Percentiles rank a stretch among this genome's conserved stretches.
These are phyloP conservation scores for Pachymerium ferrugineum DNA, from an alignment of 2,888 invertebrate species.

Conservation along the genomic window DNA sequence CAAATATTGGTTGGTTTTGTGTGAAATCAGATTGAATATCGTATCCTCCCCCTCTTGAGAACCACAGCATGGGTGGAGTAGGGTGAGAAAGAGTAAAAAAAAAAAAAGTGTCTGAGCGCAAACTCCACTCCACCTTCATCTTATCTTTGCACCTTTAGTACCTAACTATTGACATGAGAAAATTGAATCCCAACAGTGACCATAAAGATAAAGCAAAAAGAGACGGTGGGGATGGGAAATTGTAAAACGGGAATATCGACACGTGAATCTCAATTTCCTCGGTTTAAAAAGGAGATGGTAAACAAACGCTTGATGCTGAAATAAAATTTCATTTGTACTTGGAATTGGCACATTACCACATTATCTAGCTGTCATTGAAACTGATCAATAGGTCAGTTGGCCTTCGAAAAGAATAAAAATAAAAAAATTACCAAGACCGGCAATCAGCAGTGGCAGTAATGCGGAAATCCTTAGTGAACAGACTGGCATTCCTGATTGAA, in stretches of 20 bases:
- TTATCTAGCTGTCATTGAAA: background rate
- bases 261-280: too few relatives aligned
- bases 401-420: slow-evolving; percentile 7
- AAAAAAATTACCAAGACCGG: background rate
- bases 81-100: background rate
- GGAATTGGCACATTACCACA: slow-evolving; percentile 10
- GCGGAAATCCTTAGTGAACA: slow-evolving; percentile 11
- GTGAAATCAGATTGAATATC: slow-evolving; percentile 3
- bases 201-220: too few relatives aligned
- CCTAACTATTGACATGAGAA: slow-evolving; percentile 5
- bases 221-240: too few relatives aligned
- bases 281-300: too few relatives aligned
- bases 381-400: slow-evolving; percentile 24
- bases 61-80: background rate
- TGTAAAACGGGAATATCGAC: too few relatives aligned
- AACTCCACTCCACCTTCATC: background rate
- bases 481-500: slow-evolving; percentile 11
- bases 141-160: background rate
- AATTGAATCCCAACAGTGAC: background rate
- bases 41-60: background rate
- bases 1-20: background rate
- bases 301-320: background rate
- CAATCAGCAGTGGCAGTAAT: slow-evolving; percentile 10
- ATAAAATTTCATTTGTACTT: slow-evolving; percentile 23
- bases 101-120: too few relatives aligned